phyloP scores from a whole-genome alignment of 2,113 vertebrate genomes.

The Odocoileus hemionus region DNA sequence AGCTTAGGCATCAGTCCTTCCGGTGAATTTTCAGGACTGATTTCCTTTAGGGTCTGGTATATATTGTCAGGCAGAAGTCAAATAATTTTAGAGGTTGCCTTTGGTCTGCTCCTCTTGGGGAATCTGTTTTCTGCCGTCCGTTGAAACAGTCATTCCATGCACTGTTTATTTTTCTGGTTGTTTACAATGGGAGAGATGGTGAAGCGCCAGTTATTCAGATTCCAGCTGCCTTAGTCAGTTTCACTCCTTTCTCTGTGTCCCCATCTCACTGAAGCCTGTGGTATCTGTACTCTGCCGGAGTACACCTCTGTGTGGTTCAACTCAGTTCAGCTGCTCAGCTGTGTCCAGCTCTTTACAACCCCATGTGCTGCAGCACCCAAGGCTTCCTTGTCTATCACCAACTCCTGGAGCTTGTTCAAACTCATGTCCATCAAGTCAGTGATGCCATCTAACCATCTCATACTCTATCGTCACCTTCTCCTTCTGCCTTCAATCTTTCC shows the following conservation, averaged over 20 bases:
- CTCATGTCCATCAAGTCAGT: not conserved
- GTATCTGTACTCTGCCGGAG: not conserved
- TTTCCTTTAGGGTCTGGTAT: too few species aligned
- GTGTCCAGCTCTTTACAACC: rapidly evolving
- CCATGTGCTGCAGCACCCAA: not conserved
- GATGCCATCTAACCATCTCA: not conserved
- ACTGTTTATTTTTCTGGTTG: too few species aligned
- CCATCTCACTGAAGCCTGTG: rapidly evolving
- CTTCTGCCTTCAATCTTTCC: not conserved
- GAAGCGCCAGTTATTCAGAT: too few species aligned
- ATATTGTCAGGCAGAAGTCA: too few species aligned
- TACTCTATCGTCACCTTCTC: not conserved
- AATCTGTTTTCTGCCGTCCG: too few species aligned
- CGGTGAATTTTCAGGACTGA: too few species aligned
- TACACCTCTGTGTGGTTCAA: not conserved
- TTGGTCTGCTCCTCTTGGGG: too few species aligned
- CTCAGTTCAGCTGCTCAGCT: not conserved
- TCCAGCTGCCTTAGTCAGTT: not conserved
- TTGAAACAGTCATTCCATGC: too few species aligned
- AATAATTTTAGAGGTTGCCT: too few species aligned
- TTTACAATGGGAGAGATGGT: too few species aligned
- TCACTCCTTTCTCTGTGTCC: not conserved
- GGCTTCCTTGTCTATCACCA: not conserved
- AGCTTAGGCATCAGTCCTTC: too few species aligned
- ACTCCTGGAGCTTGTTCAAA: not conserved